Percentiles rank a stretch among this genome's conserved stretches.
These are phyloP conservation scores for Myotis yumanensis DNA, from an alignment of 2,113 vertebrate species.

Conservation along the genomic window DNA sequence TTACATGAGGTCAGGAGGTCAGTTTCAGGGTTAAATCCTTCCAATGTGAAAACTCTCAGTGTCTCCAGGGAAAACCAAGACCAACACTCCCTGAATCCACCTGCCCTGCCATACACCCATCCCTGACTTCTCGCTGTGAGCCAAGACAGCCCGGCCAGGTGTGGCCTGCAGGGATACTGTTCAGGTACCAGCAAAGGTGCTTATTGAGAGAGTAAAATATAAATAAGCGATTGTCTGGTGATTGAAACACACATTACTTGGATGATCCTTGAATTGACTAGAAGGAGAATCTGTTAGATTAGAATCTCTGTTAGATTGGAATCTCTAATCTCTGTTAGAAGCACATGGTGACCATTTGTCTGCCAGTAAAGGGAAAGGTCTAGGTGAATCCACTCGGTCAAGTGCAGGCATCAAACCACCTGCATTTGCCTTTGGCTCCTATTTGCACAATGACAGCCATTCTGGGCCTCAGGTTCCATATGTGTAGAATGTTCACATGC, in stretches of 20 bases:
- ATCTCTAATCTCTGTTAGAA: not conserved
- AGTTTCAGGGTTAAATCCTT: not conserved
- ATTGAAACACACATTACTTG: not conserved
- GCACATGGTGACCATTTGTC: not conserved
- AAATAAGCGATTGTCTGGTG: not conserved
- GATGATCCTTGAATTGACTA: rapidly evolving
- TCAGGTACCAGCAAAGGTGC: not conserved
- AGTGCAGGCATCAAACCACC: rapidly evolving
- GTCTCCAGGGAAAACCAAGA: not conserved
- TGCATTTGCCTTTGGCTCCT: not conserved
- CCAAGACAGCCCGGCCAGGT: no score
- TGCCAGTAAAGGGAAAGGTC: not conserved
- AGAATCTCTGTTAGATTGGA: not conserved
- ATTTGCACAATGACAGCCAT: no score
- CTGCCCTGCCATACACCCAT: rapidly evolving
- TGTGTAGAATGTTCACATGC: not conserved
- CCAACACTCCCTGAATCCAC: rapidly evolving
- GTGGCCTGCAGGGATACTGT: rapidly evolving
- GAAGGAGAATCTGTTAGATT: not conserved
- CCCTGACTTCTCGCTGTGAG: not conserved
- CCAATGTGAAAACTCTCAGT: not conserved
- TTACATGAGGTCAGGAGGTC: not conserved
- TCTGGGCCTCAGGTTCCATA: not conserved
- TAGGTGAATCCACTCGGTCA: rapidly evolving
- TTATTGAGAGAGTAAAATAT: not conserved